Conservation (phyloP, 2,888 invertebrate species). For the Drosophila macrothrix region DNA sequence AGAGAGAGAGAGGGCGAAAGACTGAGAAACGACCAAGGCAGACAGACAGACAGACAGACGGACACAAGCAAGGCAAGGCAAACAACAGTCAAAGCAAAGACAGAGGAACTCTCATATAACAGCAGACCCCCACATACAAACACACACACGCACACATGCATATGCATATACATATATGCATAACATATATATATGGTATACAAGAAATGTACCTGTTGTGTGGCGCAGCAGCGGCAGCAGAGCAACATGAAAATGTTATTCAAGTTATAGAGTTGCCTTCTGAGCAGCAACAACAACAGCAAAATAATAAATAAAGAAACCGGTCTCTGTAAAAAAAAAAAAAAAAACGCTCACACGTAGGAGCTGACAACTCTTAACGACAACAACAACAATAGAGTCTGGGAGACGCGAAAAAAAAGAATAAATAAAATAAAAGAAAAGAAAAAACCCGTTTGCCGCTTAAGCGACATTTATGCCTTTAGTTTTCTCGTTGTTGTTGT, state of each 20-base stretch:
- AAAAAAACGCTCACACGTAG: conserved; percentile 40
- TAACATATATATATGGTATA: conserved; percentile 32
- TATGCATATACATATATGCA: conserved; percentile 28
- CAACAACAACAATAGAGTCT: conserved; percentile 27
- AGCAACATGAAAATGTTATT: conserved; percentile 57
- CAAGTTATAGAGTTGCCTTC: conserved; percentile 58
- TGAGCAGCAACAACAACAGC: conserved; percentile 22
- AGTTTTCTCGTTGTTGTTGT: conserved; percentile 21
- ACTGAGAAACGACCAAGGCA: conserved; percentile 64
- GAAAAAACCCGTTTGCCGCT: conserved; percentile 61
- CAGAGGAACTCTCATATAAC: conserved; percentile 69
- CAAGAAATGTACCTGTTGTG: conserved; percentile 50
- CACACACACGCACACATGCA: conserved; percentile 7
- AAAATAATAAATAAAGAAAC: conserved; percentile 49
- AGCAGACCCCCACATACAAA: conserved; percentile 33
- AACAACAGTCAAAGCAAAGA: conserved; percentile 14
- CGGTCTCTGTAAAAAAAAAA: conserved; percentile 37
- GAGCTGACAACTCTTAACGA: conserved; percentile 45
- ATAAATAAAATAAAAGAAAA: background rate
- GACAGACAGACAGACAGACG: conserved; percentile 34
- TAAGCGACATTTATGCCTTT: conserved; percentile 63
- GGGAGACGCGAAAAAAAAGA: conserved; percentile 33
- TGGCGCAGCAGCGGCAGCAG: conserved; percentile 21
- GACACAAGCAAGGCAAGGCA: conserved; percentile 15
- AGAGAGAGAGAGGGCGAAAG: background rate